Evolutionary conservation across 2,888 invertebrate species (phyloP), one percentile per base, ranked within the genome.

Genomic region (Anthrax anthrax): DNA sequence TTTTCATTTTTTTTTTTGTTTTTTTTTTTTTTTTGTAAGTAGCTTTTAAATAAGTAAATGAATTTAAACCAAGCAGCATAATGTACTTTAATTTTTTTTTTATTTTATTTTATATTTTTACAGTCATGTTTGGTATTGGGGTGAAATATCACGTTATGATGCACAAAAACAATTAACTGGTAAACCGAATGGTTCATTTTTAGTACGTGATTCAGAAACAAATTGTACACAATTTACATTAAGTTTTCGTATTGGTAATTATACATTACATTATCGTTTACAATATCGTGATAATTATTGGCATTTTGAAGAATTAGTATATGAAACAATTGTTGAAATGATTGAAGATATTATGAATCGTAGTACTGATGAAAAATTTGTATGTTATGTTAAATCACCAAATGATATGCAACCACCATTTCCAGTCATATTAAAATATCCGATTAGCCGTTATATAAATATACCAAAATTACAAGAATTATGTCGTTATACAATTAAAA

Each of bases 51-150:
- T n/a, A n/a, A n/a, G n/a, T n/a, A n/a, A n/a, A n/a, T n/a, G n/a
- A n/a, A n/a, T n/a, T n/a, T n/a, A n/a, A n/a, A n/a, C n/a, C n/a
- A n/a, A n/a, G n/a, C n/a, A n/a, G n/a, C n/a, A n/a, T n/a, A n/a
- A n/a, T n/a, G n/a, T n/a, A n/a, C n/a, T n/a, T 43, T 43, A 37
- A 32, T 43, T 14, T 12, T 29, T 23, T n/a, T 23, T n/a, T 14
- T 23, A 36, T 12, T 36, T 36, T 4, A 36, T 14, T 39, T 48
- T 43, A 36, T 10, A n/a, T n/a, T n/a, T 38, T 56, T 55, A 14
- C 52, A 67, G 67, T 44, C 63, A 73, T 60, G 79, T 77, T 38
- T 86, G 86, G 85, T 87, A 87, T 62, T 88, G 86, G 86, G 87
- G 86, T 16, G 80, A 84, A 44, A 75, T 86, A 54, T 76, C 80